Percentiles rank a stretch among this genome's conserved stretches.
Conservation (phyloP, 2,888 invertebrate genomes). For the Zelleria hepariella region DNA sequence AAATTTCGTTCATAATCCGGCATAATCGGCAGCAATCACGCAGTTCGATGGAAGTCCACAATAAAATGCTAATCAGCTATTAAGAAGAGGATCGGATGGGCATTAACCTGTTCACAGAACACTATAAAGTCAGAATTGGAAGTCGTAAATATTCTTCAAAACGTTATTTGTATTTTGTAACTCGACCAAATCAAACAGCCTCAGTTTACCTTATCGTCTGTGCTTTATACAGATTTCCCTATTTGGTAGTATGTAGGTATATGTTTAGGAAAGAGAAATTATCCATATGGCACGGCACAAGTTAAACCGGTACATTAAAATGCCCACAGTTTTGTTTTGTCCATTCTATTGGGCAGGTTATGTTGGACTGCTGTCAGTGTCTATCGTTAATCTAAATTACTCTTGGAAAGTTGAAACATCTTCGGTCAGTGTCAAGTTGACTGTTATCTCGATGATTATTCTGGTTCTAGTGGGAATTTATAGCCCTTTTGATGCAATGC, state of each 20-base stretch:
- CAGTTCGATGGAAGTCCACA: conserved; percentile 21
- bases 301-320: conserved; percentile 27
- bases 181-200: neutral
- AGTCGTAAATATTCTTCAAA: conserved; percentile 4
- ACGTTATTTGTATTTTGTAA: neutral
- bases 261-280: conserved; percentile 14
- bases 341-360: neutral
- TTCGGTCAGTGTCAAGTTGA: neutral
- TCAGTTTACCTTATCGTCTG: neutral
- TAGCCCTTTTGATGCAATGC: neutral
- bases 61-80: conserved; percentile 39
- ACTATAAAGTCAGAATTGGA: conserved; percentile 25
- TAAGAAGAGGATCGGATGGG: conserved; percentile 28
- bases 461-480: neutral
- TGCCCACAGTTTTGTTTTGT: neutral
- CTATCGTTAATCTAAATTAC: neutral
- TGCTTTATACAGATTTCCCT: neutral
- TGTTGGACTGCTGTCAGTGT: neutral
- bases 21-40: neutral
- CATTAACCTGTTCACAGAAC: conserved; percentile 36
- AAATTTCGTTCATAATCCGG: neutral
- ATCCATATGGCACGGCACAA: conserved; percentile 28
- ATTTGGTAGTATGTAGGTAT: neutral
- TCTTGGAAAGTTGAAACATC: neutral
- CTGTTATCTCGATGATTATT: neutral